Conservation (phyloP, 2,888 invertebrate species). For the Sycophila texana region DNA sequence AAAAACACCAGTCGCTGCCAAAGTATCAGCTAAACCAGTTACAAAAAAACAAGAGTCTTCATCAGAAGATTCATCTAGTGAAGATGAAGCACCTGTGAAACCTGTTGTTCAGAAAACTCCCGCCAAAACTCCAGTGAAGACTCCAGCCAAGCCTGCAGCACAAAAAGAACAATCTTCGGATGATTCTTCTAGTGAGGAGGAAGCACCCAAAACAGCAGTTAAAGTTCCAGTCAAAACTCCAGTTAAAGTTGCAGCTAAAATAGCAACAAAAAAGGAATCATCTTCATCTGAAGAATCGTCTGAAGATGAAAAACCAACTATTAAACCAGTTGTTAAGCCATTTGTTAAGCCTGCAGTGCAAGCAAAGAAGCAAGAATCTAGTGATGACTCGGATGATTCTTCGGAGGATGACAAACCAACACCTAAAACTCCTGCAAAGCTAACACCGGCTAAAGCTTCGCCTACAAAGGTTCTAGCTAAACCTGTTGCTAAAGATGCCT, state of each 20-base stretch:
- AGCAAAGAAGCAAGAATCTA: conserved; percentile 58
- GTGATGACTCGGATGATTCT: conserved; percentile 68
- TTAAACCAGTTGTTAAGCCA: conserved; percentile 14
- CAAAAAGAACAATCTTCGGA: conserved; percentile 67
- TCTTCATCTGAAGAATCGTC: conserved; percentile 56
- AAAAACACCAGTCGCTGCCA: conserved; percentile 40
- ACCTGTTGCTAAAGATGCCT: conserved; percentile 14
- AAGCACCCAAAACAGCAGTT: conserved; percentile 56
- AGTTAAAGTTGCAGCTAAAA: conserved; percentile 62
- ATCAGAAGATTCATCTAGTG: conserved; percentile 56
- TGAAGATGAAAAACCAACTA: conserved; percentile 61
- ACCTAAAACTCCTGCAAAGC: conserved; percentile 44
- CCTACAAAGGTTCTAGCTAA: conserved; percentile 59
- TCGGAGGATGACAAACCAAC: conserved; percentile 67
- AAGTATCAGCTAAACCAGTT: conserved; percentile 54
- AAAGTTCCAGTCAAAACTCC: conserved; percentile 60
- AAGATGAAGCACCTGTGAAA: conserved; percentile 60
- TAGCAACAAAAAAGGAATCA: conserved; percentile 62
- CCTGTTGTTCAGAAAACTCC: conserved; percentile 34
- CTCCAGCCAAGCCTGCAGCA: conserved; percentile 74
- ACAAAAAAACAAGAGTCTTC: conserved; percentile 59
- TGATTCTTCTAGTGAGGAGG: conserved; percentile 72
- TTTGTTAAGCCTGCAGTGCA: conserved; percentile 25
- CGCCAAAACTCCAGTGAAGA: conserved; percentile 54
- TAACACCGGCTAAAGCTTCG: conserved; percentile 34